phyloP scores from a whole-genome alignment of 37 sponge, comb jelly and placozoan genomes.

The Chondrosia reniformis region DNA sequence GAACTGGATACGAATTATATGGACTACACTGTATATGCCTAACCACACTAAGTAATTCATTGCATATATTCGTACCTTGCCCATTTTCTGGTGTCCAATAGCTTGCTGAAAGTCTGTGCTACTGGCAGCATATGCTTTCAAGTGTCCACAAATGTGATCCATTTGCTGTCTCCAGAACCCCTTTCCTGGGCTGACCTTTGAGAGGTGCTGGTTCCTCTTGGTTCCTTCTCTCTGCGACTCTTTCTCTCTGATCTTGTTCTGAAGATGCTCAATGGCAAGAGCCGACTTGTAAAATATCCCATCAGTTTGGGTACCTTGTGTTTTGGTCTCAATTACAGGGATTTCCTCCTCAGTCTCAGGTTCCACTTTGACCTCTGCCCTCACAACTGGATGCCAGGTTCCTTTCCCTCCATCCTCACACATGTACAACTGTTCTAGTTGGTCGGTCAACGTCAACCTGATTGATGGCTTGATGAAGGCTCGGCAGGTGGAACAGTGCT shows the following conservation, averaged over 20 bases:
- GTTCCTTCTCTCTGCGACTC: not conserved
- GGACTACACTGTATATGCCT: too few species aligned
- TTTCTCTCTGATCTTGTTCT: slow-evolving; percentile 13
- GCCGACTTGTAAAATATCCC: slow-evolving; percentile 79
- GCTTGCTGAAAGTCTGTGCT: slow-evolving; percentile 44
- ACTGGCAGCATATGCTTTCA: slow-evolving; percentile 46
- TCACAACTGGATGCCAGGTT: slow-evolving; percentile 6
- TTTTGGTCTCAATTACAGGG: slow-evolving; percentile 39
- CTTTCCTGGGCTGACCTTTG: slow-evolving; percentile 65
- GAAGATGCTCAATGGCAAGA: slow-evolving; percentile 24
- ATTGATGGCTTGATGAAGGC: slow-evolving; percentile 41
- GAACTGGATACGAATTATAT: too few species aligned
- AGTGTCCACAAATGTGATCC: slow-evolving; percentile 66
- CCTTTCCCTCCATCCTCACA: not conserved
- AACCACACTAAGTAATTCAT: too few species aligned
- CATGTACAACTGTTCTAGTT: not conserved
- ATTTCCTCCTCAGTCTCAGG: slow-evolving; percentile 36
- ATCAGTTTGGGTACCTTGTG: slow-evolving; percentile 56
- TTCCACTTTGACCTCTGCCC: slow-evolving; percentile 8
- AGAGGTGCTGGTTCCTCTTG: not conserved
- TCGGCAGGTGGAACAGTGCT: slow-evolving; percentile 43
- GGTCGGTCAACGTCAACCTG: slow-evolving; percentile 1
- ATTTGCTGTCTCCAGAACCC: slow-evolving; percentile 83
- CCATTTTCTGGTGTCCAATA: slow-evolving; percentile 59
- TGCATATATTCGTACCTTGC: slow-evolving; percentile 42